Evolutionary conservation across 2,888 invertebrate genomes (phyloP), one percentile per base, ranked within the genome.

Genomic region (Nysson spinosus): DNA sequence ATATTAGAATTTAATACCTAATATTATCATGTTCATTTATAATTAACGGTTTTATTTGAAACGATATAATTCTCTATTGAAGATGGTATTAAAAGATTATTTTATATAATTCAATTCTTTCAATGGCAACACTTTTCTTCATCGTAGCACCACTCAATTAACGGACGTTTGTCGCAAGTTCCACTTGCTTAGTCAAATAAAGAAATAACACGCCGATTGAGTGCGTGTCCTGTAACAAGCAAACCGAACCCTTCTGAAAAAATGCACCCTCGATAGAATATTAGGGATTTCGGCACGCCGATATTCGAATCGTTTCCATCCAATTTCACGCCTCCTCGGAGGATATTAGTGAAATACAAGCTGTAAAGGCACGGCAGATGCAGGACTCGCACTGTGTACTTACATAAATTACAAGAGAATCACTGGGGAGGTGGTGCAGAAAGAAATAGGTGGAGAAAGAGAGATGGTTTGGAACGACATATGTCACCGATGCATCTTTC

Each of bases 401-500:
- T 62, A 68, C 44, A 66, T 51, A 66, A 62, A 69, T 70, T 65
- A 70, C 57, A 16, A 51, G 57, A 62, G 61, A 56, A 57, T 34
- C 50, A 39, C 42, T 30, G 34, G 42, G 28, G 44, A 47, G 55
- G 46, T 49, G 39, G 56, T 35, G 70, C n/a, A n/a, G n/a, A n/a
- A n/a, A n/a, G n/a, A n/a, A n/a, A n/a, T n/a, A n/a, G n/a, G n/a
- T n/a, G n/a, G n/a, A n/a, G n/a, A n/a, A n/a, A n/a, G n/a, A n/a
- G n/a, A n/a, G n/a, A n/a, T n/a, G n/a, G n/a, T n/a, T n/a, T n/a
- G n/a, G n/a, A n/a, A n/a, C 16, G 60, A 72, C 75, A 75, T 75
- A 75, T 75, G 75, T 75, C 75, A 68, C 54, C 57, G 75, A 73
- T 75, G 75, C 65, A 58, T 75, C 67, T 40, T 49, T 67, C 65